Evolutionary conservation across 2,113 vertebrate genomes (phyloP).

Genomic region (Eira barbara): DNA sequence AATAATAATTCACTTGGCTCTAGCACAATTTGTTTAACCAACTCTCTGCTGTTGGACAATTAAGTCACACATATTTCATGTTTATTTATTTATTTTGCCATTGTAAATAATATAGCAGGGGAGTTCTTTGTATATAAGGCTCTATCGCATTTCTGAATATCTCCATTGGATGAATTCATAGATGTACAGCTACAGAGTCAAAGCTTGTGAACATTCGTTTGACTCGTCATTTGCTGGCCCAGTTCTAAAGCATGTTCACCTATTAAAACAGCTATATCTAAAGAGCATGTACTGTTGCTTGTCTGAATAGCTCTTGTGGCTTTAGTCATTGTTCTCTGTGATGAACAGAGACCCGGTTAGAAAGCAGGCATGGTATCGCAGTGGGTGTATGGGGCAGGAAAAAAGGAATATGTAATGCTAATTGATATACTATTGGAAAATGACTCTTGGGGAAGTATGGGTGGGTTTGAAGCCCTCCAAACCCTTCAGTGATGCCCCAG

Average conservation of each 20-base stretch:
- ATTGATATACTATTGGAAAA: background rate
- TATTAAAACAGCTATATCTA: background rate
- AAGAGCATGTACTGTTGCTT: background rate
- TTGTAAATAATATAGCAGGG: background rate
- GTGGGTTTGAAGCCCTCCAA: background rate
- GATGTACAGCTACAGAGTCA: background rate
- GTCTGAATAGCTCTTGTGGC: background rate
- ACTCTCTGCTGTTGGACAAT: background rate
- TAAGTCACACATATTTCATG: background rate
- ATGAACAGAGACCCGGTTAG: background rate
- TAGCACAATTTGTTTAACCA: background rate
- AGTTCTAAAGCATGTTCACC: background rate
- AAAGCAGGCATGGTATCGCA: background rate
- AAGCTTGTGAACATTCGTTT: background rate
- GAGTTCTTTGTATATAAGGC: background rate
- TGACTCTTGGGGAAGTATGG: background rate
- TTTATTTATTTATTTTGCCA: background rate
- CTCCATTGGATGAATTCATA: background rate
- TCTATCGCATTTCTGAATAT: slow-evolving; percentile 14
- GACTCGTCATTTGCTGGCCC: background rate
- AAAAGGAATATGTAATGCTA: background rate
- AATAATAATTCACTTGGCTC: background rate
- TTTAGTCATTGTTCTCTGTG: background rate
- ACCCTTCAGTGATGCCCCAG: background rate
- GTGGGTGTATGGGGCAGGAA: background rate